Evolutionary conservation across 2,888 invertebrate genomes (phyloP).

Genomic region (Agriopis aurantiaria): DNA sequence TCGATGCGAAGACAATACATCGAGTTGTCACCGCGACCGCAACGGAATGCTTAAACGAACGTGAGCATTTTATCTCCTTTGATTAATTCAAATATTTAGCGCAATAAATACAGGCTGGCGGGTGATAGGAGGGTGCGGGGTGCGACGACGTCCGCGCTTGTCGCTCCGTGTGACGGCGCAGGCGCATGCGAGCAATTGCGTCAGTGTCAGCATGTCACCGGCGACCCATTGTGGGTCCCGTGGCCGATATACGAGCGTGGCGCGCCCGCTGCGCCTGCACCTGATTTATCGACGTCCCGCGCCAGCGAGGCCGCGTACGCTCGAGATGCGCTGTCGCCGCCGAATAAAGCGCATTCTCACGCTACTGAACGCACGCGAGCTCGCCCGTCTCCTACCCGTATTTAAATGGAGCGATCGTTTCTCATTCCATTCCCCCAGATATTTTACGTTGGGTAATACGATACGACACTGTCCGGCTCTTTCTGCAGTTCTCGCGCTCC

Average conservation of each 20-base stretch:
- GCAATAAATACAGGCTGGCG: constrained; percentile 78
- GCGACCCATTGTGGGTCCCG: constrained; percentile 74
- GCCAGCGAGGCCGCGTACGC: constrained; percentile 53
- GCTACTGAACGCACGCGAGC: constrained; percentile 85
- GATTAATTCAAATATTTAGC: constrained; percentile 86
- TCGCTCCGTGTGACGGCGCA: constrained; percentile 65
- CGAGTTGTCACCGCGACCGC: constrained; percentile 83
- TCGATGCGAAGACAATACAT: constrained; percentile 82
- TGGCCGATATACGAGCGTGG: constrained; percentile 71
- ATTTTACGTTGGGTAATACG: constrained; percentile 86
- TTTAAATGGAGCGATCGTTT: constrained; percentile 84
- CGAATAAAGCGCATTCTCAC: constrained; percentile 85
- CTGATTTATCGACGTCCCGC: constrained; percentile 83
- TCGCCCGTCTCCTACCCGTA: constrained; percentile 77
- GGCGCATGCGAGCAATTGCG: constrained; percentile 80
- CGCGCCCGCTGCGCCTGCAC: constrained; percentile 70
- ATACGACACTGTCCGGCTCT: constrained; percentile 86
- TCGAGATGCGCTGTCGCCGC: constrained; percentile 73
- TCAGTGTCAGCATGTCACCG: constrained; percentile 80
- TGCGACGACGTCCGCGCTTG: constrained; percentile 56
- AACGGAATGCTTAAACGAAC: constrained; percentile 82
- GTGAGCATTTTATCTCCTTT: constrained; percentile 83
- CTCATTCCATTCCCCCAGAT: constrained; percentile 85
- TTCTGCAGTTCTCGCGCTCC: constrained; percentile 81
- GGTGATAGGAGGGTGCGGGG: constrained; percentile 57